Percentiles rank a stretch among this genome's conserved stretches.
Conservation (phyloP, 2,113 vertebrate species). For the Nicator chloris region DNA sequence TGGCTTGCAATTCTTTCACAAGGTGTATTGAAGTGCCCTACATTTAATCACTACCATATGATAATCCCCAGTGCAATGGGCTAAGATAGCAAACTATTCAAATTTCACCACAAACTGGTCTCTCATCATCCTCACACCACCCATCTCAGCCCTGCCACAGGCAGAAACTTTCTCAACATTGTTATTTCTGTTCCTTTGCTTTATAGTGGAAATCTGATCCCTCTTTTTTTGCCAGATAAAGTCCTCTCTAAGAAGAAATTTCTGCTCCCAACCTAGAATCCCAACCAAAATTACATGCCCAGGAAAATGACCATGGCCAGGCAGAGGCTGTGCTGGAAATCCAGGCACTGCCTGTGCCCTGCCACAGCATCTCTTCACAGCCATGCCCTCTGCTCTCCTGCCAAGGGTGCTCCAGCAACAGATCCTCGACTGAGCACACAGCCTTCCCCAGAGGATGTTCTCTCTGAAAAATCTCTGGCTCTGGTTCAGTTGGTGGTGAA, state of each 20-base stretch:
- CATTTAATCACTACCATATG: background rate
- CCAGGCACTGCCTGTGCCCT: background rate
- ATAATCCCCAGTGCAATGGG: background rate
- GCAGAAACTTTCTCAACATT: background rate
- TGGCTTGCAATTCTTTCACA: background rate
- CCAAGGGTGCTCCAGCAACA: background rate
- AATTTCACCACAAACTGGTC: background rate
- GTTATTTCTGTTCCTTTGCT: background rate
- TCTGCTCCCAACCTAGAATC: background rate
- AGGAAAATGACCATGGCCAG: background rate
- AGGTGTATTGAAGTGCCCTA: background rate
- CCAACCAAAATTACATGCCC: fast-evolving
- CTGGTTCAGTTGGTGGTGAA: background rate
- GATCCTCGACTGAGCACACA: background rate
- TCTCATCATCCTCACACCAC: background rate
- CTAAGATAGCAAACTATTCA: background rate
- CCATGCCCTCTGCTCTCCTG: background rate
- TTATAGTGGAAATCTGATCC: background rate
- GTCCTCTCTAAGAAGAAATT: background rate
- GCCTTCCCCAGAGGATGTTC: background rate
- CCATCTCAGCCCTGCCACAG: background rate
- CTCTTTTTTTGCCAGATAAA: background rate
- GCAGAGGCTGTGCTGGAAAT: background rate
- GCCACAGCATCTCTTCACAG: background rate
- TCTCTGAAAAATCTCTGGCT: background rate